Evolutionary conservation across 2,113 vertebrate genomes (phyloP).

Genomic region (Cryptotis parvus): DNA sequence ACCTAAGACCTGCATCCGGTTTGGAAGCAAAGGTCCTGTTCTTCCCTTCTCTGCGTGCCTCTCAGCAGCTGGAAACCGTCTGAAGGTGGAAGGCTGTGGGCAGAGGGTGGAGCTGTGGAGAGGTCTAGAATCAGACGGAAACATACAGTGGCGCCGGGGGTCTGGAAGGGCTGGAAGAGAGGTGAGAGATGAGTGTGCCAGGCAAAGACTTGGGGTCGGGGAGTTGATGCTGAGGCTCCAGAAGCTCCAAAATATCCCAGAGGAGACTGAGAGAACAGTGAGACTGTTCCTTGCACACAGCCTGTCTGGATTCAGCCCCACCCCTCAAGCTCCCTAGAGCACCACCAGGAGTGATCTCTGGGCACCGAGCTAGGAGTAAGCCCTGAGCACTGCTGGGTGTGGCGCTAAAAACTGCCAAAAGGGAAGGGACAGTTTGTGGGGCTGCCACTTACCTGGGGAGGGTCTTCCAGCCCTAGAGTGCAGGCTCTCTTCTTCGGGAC

Average conservation of each 20-base stretch:
- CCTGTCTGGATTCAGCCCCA: too few relatives aligned
- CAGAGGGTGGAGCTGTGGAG: neutral
- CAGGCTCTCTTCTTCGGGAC: neutral
- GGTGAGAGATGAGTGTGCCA: neutral
- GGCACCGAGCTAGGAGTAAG: too few relatives aligned
- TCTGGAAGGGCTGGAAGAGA: neutral
- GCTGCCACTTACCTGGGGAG: neutral
- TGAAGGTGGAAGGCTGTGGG: neutral
- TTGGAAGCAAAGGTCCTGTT: neutral
- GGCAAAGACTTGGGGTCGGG: neutral
- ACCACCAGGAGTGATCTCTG: too few relatives aligned
- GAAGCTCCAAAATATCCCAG: neutral
- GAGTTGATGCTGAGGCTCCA: neutral
- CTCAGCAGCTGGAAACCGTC: neutral
- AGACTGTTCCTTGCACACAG: too few relatives aligned
- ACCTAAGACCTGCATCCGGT: neutral
- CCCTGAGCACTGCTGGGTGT: too few relatives aligned
- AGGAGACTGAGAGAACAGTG: neutral
- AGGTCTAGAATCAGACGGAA: neutral
- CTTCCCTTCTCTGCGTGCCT: neutral
- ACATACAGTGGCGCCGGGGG: neutral
- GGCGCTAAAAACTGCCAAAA: too few relatives aligned
- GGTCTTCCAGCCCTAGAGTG: neutral
- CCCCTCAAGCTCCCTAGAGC: too few relatives aligned
- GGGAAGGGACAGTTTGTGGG: fast-evolving